A percentile compares a stretch with the other conserved stretches of the same genome.
Evolutionary conservation across 1,140 invertebrate genomes (phyloP).

Genomic region (Atta colombica): DNA sequence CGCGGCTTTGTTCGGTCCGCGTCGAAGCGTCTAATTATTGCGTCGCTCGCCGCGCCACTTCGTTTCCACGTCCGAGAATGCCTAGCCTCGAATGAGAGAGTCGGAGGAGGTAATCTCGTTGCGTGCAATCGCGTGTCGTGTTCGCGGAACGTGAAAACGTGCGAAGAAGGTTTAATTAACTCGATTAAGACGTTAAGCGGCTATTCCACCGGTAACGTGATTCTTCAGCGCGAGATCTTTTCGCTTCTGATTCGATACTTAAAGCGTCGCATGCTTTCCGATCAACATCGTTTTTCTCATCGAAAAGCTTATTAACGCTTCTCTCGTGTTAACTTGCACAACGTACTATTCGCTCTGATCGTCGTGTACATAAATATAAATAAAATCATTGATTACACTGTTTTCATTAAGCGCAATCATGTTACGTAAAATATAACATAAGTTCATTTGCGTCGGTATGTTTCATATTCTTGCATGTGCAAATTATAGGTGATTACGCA

Average conservation of each 20-base stretch:
- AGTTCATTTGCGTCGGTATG: not conserved
- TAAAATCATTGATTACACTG: constrained; percentile 4
- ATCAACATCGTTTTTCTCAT: constrained; percentile 16
- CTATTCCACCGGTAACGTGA: constrained; percentile 48
- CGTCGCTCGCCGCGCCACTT: constrained; percentile 48
- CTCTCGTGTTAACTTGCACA: not conserved
- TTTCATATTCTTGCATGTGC: constrained; percentile 16
- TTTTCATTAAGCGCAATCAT: constrained; percentile 9
- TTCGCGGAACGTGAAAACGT: constrained; percentile 74
- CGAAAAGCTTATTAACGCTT: constrained; percentile 11
- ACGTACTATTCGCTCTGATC: not conserved
- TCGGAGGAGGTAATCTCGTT: constrained; percentile 70
- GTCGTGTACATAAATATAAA: not conserved
- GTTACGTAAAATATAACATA: constrained; percentile 23
- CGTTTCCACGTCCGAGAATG: constrained; percentile 57
- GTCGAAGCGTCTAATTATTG: constrained; percentile 75
- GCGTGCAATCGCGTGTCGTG: constrained; percentile 76
- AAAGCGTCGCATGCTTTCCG: not conserved
- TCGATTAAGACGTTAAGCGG: constrained; percentile 80
- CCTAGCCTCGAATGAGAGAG: constrained; percentile 1
- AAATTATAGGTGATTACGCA: constrained; percentile 33
- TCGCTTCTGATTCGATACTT: constrained; percentile 10
- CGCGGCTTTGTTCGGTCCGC: constrained; percentile 54
- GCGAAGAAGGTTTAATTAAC: constrained; percentile 83
- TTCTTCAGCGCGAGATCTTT: not conserved